A percentile compares a stretch with the other conserved stretches of the same genome.
These are phyloP conservation scores for Siphamia tubifer DNA, from an alignment of 2,113 vertebrate genomes.

Conservation along the genomic window DNA sequence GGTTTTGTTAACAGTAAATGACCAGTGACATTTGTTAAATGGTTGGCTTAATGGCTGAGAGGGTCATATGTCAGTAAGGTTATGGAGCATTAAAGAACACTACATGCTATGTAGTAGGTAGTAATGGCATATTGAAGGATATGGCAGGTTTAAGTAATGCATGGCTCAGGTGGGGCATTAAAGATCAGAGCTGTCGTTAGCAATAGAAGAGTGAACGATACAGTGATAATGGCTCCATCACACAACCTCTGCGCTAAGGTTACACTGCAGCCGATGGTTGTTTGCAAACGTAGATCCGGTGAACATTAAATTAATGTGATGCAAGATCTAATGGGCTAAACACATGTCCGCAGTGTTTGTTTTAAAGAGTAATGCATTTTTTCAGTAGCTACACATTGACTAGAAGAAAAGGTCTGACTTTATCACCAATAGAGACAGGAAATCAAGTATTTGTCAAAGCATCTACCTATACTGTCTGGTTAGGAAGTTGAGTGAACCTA, in stretches of 20 bases:
- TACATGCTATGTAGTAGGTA: constrained; percentile 10
- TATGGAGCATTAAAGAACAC: constrained; percentile 57
- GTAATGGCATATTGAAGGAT: constrained; percentile 44
- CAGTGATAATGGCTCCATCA: constrained; percentile 30
- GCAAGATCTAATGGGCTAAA: neutral
- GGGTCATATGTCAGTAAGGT: constrained; percentile 54
- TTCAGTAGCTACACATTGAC: neutral
- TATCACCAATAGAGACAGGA: neutral
- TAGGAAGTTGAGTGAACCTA: too few species aligned
- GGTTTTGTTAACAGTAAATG: constrained; percentile 34
- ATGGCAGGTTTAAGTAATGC: constrained; percentile 18
- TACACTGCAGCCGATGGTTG: neutral
- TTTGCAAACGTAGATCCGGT: neutral
- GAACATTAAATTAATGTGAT: constrained; percentile 10
- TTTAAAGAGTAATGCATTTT: constrained; percentile 8
- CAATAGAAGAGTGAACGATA: constrained; percentile 6
- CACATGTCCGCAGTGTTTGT: neutral
- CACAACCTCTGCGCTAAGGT: neutral
- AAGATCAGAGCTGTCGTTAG: constrained; percentile 44
- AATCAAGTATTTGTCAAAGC: neutral
- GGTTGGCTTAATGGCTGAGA: constrained; percentile 41
- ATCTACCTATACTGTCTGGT: too few species aligned
- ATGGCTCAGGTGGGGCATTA: constrained; percentile 22
- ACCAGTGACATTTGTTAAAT: constrained; percentile 47
- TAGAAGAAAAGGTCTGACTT: neutral